phyloP scores from a whole-genome alignment of 2,113 vertebrate genomes.

The Pterophyllum scalare region DNA sequence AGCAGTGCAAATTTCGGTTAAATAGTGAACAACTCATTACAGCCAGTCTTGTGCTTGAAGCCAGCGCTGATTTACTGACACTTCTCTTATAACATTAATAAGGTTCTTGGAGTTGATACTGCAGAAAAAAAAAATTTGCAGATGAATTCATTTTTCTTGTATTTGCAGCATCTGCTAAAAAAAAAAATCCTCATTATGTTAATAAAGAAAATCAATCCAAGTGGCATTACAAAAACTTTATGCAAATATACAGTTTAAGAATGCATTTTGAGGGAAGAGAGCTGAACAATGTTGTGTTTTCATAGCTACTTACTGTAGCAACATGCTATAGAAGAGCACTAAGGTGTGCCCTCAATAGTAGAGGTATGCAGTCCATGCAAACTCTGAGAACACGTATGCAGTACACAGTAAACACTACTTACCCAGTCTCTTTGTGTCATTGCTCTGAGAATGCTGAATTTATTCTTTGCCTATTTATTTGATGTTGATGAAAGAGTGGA shows the following conservation, averaged over 20 bases:
- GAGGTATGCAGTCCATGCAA: background rate
- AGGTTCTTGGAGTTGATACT: background rate
- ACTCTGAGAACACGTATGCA: background rate
- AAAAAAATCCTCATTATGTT: background rate
- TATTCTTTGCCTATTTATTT: conserved; percentile 61
- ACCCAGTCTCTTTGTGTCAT: conserved; percentile 26
- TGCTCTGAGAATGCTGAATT: conserved; percentile 19
- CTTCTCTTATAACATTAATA: background rate
- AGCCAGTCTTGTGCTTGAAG: background rate
- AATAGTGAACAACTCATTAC: background rate
- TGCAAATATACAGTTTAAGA: background rate
- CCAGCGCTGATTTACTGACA: background rate
- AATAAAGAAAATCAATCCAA: background rate
- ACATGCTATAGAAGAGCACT: background rate
- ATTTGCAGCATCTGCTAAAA: background rate
- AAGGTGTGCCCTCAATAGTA: background rate
- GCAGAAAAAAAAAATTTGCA: background rate
- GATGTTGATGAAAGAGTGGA: conserved; percentile 69
- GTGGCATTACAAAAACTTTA: background rate
- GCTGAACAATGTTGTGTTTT: background rate
- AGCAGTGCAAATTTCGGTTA: background rate
- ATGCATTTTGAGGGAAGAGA: background rate
- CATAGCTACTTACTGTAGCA: background rate
- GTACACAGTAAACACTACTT: conserved; percentile 20
- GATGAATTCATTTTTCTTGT: background rate